Base-by-base conservation (phyloP, 2,797 vertebrate species). In the Pangasius mekongensis region DNA sequence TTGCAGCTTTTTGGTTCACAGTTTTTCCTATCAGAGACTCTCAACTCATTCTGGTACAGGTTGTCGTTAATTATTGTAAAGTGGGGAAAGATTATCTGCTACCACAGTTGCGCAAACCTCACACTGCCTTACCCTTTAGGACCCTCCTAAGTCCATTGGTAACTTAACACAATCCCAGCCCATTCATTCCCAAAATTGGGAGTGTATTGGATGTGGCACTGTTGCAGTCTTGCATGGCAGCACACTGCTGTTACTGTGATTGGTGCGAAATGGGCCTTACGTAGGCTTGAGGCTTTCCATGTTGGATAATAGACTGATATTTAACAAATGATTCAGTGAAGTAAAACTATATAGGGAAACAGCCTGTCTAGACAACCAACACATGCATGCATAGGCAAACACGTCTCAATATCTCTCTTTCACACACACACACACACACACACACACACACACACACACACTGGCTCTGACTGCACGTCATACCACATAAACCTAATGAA, bases 301-400 rank as follows among this genome's bases (percentile, higher is more conserved):
- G 62, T n/a, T 64, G 27, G 3, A 64, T 10, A 10, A 54, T 14
- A 71, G 67, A 71, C 67, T 71, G 67, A 20, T 36, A 20, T 5
- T 71, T 71, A 20, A 18, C 69, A 76, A 76, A n/a, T 76, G 13
- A 76, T n/a, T 74, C 22, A 49, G 39, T 69, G 66, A 69, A 69
- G 30, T 36, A 14, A 43, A 74, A 27, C 71, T 69, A 49, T 49
- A 14, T 49, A 14, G 43, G 2, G 24, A 76, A 49, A 27, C 0
- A 5, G 22, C 49, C 43, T 76, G 24, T 49, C 43, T 76, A 49
- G 43, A 49, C 24, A 76, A 3, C 24, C 13, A 74, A 74, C 71
- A 74, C 39, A 13, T 27, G 20, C 10, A 27, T 0, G 30, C 73
- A n/a, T 49, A 5, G 24, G 11, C 1, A n/a, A n/a, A 2, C 24